Conservation (phyloP, 1,140 invertebrate species). For the Vanessa tameamea region DNA sequence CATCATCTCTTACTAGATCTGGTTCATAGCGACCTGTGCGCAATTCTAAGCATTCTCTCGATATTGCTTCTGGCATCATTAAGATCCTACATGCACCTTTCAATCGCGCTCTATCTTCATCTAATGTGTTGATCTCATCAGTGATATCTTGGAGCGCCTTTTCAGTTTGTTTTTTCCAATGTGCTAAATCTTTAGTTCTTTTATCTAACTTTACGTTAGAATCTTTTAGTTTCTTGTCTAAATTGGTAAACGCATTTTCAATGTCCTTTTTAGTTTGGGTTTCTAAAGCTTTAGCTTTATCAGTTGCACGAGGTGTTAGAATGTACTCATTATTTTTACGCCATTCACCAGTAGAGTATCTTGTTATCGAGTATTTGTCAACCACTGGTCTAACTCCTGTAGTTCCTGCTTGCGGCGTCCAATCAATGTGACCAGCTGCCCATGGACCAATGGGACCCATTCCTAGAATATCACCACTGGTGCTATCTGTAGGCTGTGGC, state of each 20-base stretch:
- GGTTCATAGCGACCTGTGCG: constrained; percentile 88
- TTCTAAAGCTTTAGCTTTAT: constrained; percentile 62
- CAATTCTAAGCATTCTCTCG: constrained; percentile 87
- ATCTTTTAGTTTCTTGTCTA: constrained; percentile 83
- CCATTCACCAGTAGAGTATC: constrained; percentile 86
- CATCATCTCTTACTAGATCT: constrained; percentile 90
- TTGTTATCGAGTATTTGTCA: constrained; percentile 87
- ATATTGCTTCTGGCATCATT: constrained; percentile 84
- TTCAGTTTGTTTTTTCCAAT: constrained; percentile 85
- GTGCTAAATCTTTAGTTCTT: constrained; percentile 82
- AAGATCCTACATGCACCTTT: constrained; percentile 84
- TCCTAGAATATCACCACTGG: constrained; percentile 65
- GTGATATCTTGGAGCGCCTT: constrained; percentile 82
- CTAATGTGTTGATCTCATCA: constrained; percentile 85
- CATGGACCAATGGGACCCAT: constrained; percentile 83
- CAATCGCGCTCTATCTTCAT: constrained; percentile 82
- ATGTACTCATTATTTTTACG: constrained; percentile 81
- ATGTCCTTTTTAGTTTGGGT: constrained; percentile 52
- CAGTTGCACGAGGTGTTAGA: constrained; percentile 55
- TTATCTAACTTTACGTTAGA: constrained; percentile 82
- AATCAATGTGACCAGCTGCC: constrained; percentile 86
- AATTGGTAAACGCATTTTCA: constrained; percentile 76
- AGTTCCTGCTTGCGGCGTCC: constrained; percentile 84
- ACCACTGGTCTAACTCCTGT: constrained; percentile 87
- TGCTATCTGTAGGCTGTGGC: constrained; percentile 67